A percentile compares a stretch with the other conserved stretches of the same genome.
Conservation (phyloP, 2,888 invertebrate genomes). For the Drosophila leonis region DNA sequence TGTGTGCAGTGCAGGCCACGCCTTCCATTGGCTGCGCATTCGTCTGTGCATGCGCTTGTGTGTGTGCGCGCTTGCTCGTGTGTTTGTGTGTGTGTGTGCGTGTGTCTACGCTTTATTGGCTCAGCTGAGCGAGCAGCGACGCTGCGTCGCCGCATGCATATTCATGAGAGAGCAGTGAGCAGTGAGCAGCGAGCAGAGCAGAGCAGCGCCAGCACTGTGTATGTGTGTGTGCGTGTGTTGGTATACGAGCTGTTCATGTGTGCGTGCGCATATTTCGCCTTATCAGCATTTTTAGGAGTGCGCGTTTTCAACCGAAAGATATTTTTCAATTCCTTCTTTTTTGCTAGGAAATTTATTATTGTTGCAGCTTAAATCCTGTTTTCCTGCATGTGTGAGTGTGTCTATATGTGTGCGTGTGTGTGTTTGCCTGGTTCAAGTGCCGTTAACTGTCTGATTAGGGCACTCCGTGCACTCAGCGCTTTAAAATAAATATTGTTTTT, state of each 20-base stretch:
- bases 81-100: conserved; percentile 40
- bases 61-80: conserved; percentile 5
- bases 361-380: conserved; percentile 81
- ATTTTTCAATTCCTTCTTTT: conserved; percentile 59
- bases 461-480: conserved; percentile 69
- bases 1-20: conserved; percentile 57
- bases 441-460: conserved; percentile 80
- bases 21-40: conserved; percentile 51
- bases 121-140: conserved; percentile 42
- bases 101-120: conserved; percentile 65
- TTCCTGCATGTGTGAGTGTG: conserved; percentile 35
- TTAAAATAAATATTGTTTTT: conserved; percentile 83
- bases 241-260: conserved; percentile 29
- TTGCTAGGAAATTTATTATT: conserved; percentile 73
- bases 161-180: conserved; percentile 69
- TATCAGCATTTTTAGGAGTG: conserved; percentile 76
- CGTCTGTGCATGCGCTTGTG: conserved; percentile 22
- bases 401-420: conserved; percentile 13
- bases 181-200: conserved; percentile 24
- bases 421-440: conserved; percentile 55
- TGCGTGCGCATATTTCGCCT: conserved; percentile 75
- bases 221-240: conserved; percentile 20
- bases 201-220: conserved; percentile 22
- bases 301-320: conserved; percentile 63
- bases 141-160: conserved; percentile 70